Evolutionary conservation across 2,888 invertebrate species (phyloP).

Genomic region (Corythucha ciliata): DNA sequence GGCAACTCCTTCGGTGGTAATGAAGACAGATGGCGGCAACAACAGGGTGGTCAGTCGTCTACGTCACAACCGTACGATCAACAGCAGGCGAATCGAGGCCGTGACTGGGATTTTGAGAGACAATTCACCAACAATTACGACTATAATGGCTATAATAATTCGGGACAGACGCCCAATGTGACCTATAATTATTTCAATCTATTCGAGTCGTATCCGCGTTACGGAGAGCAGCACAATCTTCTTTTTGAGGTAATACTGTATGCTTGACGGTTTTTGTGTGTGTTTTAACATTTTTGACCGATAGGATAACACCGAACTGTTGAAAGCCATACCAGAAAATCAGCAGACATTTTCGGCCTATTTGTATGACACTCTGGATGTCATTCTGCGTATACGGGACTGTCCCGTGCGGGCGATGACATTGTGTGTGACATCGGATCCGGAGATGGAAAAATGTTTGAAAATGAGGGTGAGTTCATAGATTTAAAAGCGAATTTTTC

Average conservation of each 20-base stretch:
- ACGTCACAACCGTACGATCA: too few species aligned
- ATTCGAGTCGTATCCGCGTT: conserved; percentile 60
- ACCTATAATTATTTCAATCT: too few species aligned
- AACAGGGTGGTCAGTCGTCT: too few species aligned
- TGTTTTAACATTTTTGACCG: conserved; percentile 14
- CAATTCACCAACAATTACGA: too few species aligned
- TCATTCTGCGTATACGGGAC: conserved; percentile 63
- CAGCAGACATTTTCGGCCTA: conserved; percentile 69
- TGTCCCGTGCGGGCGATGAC: conserved; percentile 80
- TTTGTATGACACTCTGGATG: conserved; percentile 56
- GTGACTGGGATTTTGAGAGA: too few species aligned
- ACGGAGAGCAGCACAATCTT: conserved; percentile 62
- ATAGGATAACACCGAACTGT: conserved; percentile 62
- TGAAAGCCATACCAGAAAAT: conserved; percentile 57
- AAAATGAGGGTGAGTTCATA: conserved; percentile 64
- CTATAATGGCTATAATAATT: too few species aligned
- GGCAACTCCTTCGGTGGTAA: background rate
- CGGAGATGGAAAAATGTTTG: conserved; percentile 82
- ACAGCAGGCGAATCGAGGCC: too few species aligned
- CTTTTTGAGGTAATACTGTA: conserved; percentile 59
- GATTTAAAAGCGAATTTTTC: background rate
- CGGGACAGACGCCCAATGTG: background rate
- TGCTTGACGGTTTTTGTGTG: conserved; percentile 19
- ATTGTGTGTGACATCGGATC: conserved; percentile 82
- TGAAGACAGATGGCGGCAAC: background rate